Conservation (phyloP, 2,113 vertebrate genomes). For the Chroicocephalus ridibundus region DNA sequence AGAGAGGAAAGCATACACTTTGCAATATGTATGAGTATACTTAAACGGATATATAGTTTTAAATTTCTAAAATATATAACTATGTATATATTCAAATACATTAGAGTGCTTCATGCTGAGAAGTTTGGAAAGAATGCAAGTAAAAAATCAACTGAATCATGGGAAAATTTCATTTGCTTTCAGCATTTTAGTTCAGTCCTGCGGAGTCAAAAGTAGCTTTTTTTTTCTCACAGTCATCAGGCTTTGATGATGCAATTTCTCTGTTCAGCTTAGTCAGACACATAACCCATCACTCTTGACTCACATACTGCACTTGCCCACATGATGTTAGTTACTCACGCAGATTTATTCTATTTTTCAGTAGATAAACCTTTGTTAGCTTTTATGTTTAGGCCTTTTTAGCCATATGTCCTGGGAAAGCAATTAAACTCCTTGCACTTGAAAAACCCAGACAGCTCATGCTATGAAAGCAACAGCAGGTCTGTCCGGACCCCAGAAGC, state of each 20-base stretch:
- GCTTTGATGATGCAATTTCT: slow-evolving; percentile 2
- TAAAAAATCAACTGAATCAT: background rate
- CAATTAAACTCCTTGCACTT: background rate
- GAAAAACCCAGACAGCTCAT: background rate
- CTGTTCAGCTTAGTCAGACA: background rate
- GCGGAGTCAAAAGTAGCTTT: background rate
- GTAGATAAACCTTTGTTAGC: background rate
- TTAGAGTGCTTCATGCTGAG: background rate
- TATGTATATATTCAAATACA: background rate
- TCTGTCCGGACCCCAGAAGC: background rate
- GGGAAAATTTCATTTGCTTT: background rate
- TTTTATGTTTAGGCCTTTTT: background rate
- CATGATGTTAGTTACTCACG: slow-evolving; percentile 41
- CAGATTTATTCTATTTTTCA: slow-evolving; percentile 2
- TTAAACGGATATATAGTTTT: background rate
- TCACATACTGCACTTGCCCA: background rate
- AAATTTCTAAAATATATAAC: background rate
- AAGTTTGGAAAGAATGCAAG: background rate
- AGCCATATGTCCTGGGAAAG: background rate
- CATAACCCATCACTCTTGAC: background rate
- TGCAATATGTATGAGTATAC: background rate
- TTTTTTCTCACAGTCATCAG: background rate
- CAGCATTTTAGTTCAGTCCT: slow-evolving; percentile 24
- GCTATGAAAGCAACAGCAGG: background rate
- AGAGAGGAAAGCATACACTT: background rate